Base-by-base conservation (phyloP, 2,113 vertebrate genomes). In the Tetraodon nigroviridis region DNA sequence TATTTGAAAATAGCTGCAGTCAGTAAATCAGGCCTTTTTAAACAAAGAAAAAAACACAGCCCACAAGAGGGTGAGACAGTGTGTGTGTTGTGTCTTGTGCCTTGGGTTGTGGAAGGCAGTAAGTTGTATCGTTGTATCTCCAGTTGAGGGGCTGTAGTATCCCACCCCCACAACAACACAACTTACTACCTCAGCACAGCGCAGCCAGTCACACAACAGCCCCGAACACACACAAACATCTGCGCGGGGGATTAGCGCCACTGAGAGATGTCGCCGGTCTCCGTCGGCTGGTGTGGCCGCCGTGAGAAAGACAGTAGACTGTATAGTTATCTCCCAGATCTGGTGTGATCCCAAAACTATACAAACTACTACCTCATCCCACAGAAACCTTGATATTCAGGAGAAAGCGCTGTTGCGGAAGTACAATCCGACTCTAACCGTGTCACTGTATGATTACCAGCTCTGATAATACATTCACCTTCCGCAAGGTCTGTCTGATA, bases 321-420 rank as follows among this genome's bases (percentile, higher is more conserved):
- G 93, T 94, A 95, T 94, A 96, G 93, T 95, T 95, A 95, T 94
- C 94, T 94, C 94, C 93, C 86, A 94, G 92, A 95, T 93, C 93
- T 93, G 93, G 90, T 95, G 88, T 94, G 93, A 94, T 93, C 93
- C 92, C 91, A 94, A 95, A 95, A 87, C 93, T 95, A 95, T 95
- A 95, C 93, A 96, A 96, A 94, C 93, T 95, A 96, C 93, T 96
- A 96, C 94, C 94, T 96, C 93, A 94, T 70, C 92, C 89, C 92
- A 92, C 89, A 92, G 88, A 81, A 69, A 69, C 88, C 87, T 48
- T 11, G 4, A 18, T 7, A 10, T 19, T 19, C 51, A 20, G 18
- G 1, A 11, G 32, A 37, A 37, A 7, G 10, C 32, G 3, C 32
- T 37, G 32, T 11, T 8, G 32, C 12, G 10, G 32, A 37, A 37